phyloP scores from a whole-genome alignment of 2,888 invertebrate species.

The Aspidapion aeneum region DNA sequence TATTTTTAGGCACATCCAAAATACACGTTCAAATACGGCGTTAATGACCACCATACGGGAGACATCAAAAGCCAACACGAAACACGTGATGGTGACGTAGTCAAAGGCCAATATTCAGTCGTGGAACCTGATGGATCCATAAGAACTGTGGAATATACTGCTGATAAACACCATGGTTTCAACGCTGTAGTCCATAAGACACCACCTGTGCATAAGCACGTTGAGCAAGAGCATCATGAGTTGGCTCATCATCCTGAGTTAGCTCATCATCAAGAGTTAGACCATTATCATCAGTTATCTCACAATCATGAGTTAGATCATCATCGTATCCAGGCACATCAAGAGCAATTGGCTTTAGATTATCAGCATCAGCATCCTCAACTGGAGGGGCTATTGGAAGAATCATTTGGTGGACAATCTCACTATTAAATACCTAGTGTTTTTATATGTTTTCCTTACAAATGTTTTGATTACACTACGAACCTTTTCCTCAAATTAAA shows the following conservation, averaged over 20 bases:
- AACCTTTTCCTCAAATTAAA: too few relatives aligned
- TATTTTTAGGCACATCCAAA: conserved; percentile 40
- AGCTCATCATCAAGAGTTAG: too few relatives aligned
- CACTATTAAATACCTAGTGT: conserved; percentile 6
- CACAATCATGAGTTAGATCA: too few relatives aligned
- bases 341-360: neutral
- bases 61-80: conserved; percentile 45
- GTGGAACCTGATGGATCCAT: conserved; percentile 47
- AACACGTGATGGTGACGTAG: conserved; percentile 44
- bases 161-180: conserved; percentile 45
- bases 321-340: neutral
- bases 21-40: conserved; percentile 45
- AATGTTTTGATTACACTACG: too few relatives aligned
- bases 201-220: conserved; percentile 24
- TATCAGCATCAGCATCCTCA: conserved; percentile 5
- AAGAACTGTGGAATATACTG: conserved; percentile 45
- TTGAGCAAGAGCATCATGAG: conserved; percentile 12
- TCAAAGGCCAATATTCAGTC: conserved; percentile 45
- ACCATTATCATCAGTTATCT: too few relatives aligned
- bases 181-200: conserved; percentile 43
- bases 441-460: too few relatives aligned
- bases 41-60: conserved; percentile 45
- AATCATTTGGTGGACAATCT: neutral
- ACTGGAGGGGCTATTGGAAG: neutral
- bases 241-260: conserved; percentile 44